Evolutionary conservation across 1,140 invertebrate genomes (phyloP), one percentile per base, ranked within the genome.

Genomic region (Adoxophyes honmai): DNA sequence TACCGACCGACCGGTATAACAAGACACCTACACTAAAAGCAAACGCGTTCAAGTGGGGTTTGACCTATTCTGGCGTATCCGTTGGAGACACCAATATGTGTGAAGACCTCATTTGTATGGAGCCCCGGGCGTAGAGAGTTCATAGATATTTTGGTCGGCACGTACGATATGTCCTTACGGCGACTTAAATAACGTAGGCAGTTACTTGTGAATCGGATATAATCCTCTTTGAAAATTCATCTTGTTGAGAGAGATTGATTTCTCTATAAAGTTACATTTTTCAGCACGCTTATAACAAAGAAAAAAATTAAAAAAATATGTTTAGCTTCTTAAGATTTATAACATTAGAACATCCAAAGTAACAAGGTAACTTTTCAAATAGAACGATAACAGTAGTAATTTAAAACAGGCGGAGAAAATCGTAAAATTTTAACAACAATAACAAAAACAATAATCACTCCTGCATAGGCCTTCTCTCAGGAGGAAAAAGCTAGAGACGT

Each of bases 111-210:
- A 11, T 44, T 48, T 48, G 21, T 48, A 28, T 18, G 16, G 42
- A 48, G 42, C 18, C 16, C 6, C n/a, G 9, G n/a, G 11, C n/a
- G 16, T 33, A 6, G 42, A 4, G 21, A 18, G 11, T 33, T 48
- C 42, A 48, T 48, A 48, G 42, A 48, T 48, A 48, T 48, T 48
- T 48, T 48, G 18, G 42, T 33, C n/a, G 8, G 16, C 11, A 28
- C 11, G 42, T 48, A 48, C 42, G 16, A 48, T 16, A 48, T 48
- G 39, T 21, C 18, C 39, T 18, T 44, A 44, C n/a, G 15, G 39
- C 10, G 18, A n/a, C 42, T 48, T 33, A 48, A 48, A 48, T 48
- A 28, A 48, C 18, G 21, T 33, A 48, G 42, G 42, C 42, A 18
- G 18, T 33, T 48, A 48, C 4, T 28, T 28, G 42, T 11, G 34